Conservation (phyloP, 2,888 invertebrate species). For the Zootermopsis nevadensis region DNA sequence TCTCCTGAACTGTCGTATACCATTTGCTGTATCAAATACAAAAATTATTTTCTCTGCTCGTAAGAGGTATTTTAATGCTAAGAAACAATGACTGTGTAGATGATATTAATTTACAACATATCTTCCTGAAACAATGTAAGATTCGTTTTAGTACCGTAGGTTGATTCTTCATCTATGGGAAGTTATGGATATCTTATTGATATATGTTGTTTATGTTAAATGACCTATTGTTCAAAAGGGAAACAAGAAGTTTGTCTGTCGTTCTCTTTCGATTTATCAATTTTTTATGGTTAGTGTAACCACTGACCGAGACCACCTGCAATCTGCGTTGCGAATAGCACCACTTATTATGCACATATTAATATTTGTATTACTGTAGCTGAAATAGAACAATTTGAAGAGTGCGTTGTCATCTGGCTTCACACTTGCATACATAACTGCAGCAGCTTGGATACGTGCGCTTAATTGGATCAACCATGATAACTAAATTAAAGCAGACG, state of each 20-base stretch:
- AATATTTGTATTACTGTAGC: neutral
- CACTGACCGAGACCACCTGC: neutral
- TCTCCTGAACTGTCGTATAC: too few relatives aligned
- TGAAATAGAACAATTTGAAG: neutral
- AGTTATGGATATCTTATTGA: too few relatives aligned
- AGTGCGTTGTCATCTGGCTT: neutral
- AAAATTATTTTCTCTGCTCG: too few relatives aligned
- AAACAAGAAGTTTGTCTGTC: neutral
- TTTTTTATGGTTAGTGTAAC: neutral
- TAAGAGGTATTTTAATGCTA: too few relatives aligned
- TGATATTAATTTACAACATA: too few relatives aligned
- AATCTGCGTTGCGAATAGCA: neutral
- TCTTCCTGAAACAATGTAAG: too few relatives aligned
- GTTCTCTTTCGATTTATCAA: neutral
- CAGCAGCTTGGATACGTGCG: neutral
- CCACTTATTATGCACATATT: neutral
- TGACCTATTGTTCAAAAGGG: too few relatives aligned
- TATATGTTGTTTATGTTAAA: too few relatives aligned
- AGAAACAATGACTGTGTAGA: too few relatives aligned
- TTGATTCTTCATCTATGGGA: too few relatives aligned
- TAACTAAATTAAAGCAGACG: conserved; percentile 8
- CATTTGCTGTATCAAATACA: too few relatives aligned
- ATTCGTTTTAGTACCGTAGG: too few relatives aligned
- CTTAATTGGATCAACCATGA: neutral
- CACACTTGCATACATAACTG: neutral